Evolutionary conservation across 1,140 invertebrate species (phyloP).

Genomic region (Lasioglossum baleicum): DNA sequence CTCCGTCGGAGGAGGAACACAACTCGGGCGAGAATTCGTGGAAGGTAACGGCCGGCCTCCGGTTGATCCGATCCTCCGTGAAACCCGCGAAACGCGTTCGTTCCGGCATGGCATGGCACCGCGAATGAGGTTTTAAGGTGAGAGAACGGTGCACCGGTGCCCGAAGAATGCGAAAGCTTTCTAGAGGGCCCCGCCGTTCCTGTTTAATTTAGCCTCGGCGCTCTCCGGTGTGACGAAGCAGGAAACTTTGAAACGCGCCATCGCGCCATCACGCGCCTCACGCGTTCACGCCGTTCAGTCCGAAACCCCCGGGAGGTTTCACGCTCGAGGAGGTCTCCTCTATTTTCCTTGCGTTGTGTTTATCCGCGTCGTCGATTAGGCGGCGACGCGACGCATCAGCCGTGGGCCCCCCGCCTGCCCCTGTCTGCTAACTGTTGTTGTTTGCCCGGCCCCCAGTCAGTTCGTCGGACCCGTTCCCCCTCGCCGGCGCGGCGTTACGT

Average conservation of each 20-base stretch:
- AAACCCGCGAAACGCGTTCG: constrained; percentile 30
- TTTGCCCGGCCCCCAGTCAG: too few species aligned
- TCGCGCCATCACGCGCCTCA: not conserved
- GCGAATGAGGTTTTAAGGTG: constrained; percentile 41
- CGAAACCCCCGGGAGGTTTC: not conserved
- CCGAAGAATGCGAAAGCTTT: constrained; percentile 32
- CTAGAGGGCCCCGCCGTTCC: constrained; percentile 10
- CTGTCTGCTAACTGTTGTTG: not conserved
- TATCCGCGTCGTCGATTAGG: not conserved
- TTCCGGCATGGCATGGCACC: constrained; percentile 5
- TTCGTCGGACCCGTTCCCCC: not conserved
- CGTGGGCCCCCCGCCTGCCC: not conserved
- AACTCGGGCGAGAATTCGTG: constrained; percentile 17
- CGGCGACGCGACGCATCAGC: too few species aligned
- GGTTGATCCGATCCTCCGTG: constrained; percentile 16
- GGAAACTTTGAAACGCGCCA: constrained; percentile 21
- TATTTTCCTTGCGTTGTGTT: too few species aligned
- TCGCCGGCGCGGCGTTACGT: not conserved
- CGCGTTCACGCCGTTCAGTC: not conserved
- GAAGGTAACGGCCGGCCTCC: constrained; percentile 28
- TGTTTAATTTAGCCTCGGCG: constrained; percentile 11
- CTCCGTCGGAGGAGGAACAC: not conserved
- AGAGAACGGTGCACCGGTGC: constrained; percentile 28
- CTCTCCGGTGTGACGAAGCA: not conserved
- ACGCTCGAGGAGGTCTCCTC: too few species aligned